These are phyloP conservation scores for Drosophila ochracea DNA, from an alignment of 2,888 invertebrate species.

Conservation along the genomic window DNA sequence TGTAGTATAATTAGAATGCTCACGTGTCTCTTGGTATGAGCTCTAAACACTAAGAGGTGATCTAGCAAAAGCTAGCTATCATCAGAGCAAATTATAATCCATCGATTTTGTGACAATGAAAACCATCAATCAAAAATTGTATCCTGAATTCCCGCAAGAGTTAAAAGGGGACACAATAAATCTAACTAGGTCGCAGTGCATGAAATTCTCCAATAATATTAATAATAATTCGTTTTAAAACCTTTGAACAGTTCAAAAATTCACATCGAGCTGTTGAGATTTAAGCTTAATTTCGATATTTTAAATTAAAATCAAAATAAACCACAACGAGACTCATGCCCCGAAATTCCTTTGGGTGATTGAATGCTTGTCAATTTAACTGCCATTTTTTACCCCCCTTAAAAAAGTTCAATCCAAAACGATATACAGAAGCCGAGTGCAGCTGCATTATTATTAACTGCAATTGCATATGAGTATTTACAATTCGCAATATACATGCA, in stretches of 20 bases:
- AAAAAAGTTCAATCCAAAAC: background rate
- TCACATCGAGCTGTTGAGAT: background rate
- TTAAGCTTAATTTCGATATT: background rate
- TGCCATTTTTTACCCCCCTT: background rate
- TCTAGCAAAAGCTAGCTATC: background rate
- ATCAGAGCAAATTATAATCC: background rate
- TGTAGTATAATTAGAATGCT: background rate
- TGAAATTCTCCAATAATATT: background rate
- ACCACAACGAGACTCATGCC: background rate
- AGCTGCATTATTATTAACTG: slow-evolving; percentile 59
- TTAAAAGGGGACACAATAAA: background rate
- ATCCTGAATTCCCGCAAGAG: background rate
- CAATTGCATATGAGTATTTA: slow-evolving; percentile 34
- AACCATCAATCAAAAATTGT: background rate
- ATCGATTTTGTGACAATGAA: background rate
- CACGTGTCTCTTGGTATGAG: accelerated
- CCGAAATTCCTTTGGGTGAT: slow-evolving; percentile 20
- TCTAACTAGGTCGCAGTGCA: background rate
- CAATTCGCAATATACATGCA: slow-evolving; percentile 56
- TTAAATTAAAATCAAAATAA: background rate
- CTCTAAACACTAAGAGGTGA: background rate
- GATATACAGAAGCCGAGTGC: slow-evolving; percentile 8
- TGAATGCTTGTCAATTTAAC: slow-evolving; percentile 25
- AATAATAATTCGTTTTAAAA: background rate
- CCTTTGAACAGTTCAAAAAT: background rate